Base-by-base conservation (phyloP, 2,113 vertebrate genomes). In the Regulus satrapa region DNA sequence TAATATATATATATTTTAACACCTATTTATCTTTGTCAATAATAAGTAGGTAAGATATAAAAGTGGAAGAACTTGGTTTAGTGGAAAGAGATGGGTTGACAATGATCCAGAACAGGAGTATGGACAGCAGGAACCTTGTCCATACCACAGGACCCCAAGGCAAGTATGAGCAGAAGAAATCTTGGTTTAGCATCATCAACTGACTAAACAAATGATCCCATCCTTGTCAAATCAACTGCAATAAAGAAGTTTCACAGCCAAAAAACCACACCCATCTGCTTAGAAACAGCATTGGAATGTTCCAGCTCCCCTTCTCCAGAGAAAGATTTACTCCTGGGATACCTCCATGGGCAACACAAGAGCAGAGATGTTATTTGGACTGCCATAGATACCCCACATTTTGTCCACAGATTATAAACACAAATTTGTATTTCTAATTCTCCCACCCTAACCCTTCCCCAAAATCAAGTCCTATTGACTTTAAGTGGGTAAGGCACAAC, bases 331-430 rank as follows among this genome's bases (percentile, higher is more conserved):
- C 3, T 18, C n/a, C 29, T 17, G 10, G 31, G 29, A 24, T 13
- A 28, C 24, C 45, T 49, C 38, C 6, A 0, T 2, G 8, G 52
- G 28, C n/a, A 72, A 31, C 20, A 8, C 0, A 2, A 54, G 19
- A 67, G 52, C 48, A 43, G 80, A 48, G 16, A 14, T 0, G 0
- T 43, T 43, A 34, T 55, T 18, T 76, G 41, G 49, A n/a, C 26
- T 69, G 41, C 24, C 49, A 34, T 34, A 73, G 69, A 52, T 9
- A 85, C 32, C 6, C 31, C 54, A 18, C 3, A 5, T 62, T 89
- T 87, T 67, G 19, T 12, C 52, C 52, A 83, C 18, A 23, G 40
- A 49, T 38, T 49, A 64, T 18, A 54, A 82, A 56, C 9, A 40
- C 17, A 4, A 76, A 54, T 55, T 62, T 81, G 11, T 31, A 59